These are phyloP conservation scores for Drosophila peninsularis DNA, from an alignment of 2,888 invertebrate species.

Conservation along the genomic window DNA sequence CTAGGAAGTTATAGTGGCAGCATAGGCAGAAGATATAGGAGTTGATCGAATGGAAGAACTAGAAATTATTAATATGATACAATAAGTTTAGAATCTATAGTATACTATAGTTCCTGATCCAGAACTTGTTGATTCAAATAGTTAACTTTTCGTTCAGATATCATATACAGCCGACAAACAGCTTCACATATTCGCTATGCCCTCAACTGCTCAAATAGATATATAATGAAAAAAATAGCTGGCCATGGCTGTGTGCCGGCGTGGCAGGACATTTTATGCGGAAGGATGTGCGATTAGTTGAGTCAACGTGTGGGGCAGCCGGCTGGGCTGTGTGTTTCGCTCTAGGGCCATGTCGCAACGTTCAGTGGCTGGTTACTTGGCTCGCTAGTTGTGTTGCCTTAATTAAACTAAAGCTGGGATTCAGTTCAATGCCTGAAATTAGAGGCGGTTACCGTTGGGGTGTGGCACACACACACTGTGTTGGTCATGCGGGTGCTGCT, in stretches of 20 bases:
- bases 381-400: constrained; percentile 78
- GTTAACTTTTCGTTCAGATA: background rate
- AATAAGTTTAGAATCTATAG: no score
- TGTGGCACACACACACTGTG: constrained; percentile 35
- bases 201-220: background rate
- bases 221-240: constrained; percentile 2
- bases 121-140: no score
- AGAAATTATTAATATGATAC: background rate
- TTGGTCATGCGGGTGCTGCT: constrained; percentile 50
- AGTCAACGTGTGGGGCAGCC: constrained; percentile 61
- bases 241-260: background rate
- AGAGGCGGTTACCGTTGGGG: constrained; percentile 65
- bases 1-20: background rate
- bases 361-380: constrained; percentile 66
- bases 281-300: constrained; percentile 80
- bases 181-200: background rate
- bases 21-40: background rate
- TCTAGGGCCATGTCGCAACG: constrained; percentile 43
- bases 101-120: no score
- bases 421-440: constrained; percentile 78
- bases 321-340: constrained; percentile 15
- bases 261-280: constrained; percentile 65
- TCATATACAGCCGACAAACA: background rate
- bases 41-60: background rate
- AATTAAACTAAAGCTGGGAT: constrained; percentile 79